Conservation (phyloP, 2,888 invertebrate species). For the Ligdia adustata region DNA sequence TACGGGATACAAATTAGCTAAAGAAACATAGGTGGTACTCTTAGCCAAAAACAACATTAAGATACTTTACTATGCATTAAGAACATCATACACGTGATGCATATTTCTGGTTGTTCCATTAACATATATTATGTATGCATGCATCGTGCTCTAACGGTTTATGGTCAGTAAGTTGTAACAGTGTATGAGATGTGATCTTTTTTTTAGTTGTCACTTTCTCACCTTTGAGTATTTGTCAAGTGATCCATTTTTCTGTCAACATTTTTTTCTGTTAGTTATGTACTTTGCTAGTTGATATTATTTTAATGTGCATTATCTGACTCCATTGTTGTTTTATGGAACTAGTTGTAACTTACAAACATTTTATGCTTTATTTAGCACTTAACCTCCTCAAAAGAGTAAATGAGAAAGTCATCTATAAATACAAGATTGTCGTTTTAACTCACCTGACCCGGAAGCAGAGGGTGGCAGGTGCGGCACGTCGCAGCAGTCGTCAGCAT, state of each 20-base stretch:
- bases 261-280: conserved; percentile 50
- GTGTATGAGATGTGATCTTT: conserved; percentile 20
- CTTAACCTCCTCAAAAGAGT: too few species aligned
- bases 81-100: conserved; percentile 4
- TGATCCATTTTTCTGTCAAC: conserved; percentile 69
- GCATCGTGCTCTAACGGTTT: conserved; percentile 54
- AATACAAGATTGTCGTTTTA: conserved; percentile 17
- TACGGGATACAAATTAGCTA: conserved; percentile 12
- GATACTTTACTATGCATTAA: conserved; percentile 1
- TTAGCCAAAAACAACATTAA: conserved; percentile 17
- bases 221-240: conserved; percentile 64
- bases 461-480: conserved; percentile 80
- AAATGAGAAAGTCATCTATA: conserved; percentile 4
- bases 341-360: too few species aligned
- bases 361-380: too few species aligned
- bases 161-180: conserved; percentile 17
- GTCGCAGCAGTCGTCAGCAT: conserved; percentile 82
- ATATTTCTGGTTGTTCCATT: conserved; percentile 14
- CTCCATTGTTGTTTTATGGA: too few species aligned
- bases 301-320: too few species aligned
- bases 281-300: too few species aligned
- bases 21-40: conserved; percentile 11
- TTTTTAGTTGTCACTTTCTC: conserved; percentile 49
- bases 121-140: conserved; percentile 45
- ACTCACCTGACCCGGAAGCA: conserved; percentile 78